phyloP scores from a whole-genome alignment of 2,113 vertebrate genomes.

The Petromus typicus region DNA sequence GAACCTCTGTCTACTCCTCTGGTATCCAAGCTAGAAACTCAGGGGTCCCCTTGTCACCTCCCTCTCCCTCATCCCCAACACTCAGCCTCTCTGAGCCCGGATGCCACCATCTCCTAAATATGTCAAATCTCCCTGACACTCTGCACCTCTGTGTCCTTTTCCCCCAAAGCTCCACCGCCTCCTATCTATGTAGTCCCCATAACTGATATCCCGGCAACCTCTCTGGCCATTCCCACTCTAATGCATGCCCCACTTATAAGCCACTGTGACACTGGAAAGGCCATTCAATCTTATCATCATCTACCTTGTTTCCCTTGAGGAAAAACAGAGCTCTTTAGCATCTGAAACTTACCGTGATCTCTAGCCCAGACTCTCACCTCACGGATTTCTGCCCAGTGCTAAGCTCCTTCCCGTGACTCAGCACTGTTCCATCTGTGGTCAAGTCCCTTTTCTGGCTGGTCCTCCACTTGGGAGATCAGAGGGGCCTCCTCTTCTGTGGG shows the following conservation, averaged over 20 bases:
- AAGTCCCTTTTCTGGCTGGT: not conserved
- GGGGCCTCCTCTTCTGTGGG: not conserved
- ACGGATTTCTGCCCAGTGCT: not conserved
- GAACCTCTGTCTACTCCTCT: not conserved
- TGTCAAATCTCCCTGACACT: not conserved
- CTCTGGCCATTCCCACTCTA: not conserved
- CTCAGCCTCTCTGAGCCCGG: not conserved
- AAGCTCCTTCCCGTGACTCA: not conserved
- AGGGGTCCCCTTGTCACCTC: not conserved
- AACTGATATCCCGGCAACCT: no score
- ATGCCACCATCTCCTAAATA: not conserved
- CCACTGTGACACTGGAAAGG: not conserved
- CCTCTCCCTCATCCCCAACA: not conserved
- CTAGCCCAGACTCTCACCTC: not conserved
- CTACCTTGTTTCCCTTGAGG: not conserved
- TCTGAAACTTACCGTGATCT: not conserved
- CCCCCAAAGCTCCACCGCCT: not conserved
- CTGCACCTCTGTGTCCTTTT: not conserved
- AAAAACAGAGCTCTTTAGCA: not conserved
- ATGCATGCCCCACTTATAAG: accelerated
- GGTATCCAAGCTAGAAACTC: not conserved
- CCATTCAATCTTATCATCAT: not conserved
- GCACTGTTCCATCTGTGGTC: not conserved
- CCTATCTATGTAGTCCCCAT: not conserved
- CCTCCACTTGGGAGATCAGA: not conserved